phyloP scores from a whole-genome alignment of 2,888 invertebrate species.

The Candidula unifasciata region DNA sequence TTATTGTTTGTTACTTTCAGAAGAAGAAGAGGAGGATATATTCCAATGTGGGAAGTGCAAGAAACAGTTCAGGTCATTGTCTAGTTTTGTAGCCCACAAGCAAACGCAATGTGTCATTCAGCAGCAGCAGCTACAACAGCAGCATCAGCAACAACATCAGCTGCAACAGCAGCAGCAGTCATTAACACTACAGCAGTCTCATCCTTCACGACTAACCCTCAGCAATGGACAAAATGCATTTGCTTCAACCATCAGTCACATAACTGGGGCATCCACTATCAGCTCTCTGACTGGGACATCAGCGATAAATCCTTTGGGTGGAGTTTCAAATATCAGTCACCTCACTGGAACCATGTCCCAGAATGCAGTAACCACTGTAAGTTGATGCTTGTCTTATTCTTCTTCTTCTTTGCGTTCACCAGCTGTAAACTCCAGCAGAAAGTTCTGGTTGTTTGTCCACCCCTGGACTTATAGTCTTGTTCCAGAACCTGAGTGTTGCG shows the following conservation, averaged over 20 bases:
- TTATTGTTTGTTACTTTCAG: conserved; percentile 37
- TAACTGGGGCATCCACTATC: neutral
- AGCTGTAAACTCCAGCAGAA: too few species aligned
- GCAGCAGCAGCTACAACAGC: conserved; percentile 40
- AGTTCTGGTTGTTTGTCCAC: too few species aligned
- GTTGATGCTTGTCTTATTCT: neutral
- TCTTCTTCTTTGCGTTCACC: neutral
- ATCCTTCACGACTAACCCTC: conserved; percentile 45
- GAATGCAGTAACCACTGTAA: conserved; percentile 35
- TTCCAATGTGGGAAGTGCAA: conserved; percentile 86
- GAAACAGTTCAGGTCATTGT: conserved; percentile 82
- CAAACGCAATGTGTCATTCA: conserved; percentile 66
- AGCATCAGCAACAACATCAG: conserved; percentile 27
- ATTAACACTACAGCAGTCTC: conserved; percentile 49
- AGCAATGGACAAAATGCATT: conserved; percentile 27
- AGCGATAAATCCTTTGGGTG: too few species aligned
- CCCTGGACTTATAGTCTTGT: too few species aligned
- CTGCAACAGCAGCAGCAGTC: conserved; percentile 42
- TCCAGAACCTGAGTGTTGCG: too few species aligned
- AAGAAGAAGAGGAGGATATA: conserved; percentile 83
- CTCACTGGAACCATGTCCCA: conserved; percentile 33
- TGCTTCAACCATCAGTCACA: conserved; percentile 34
- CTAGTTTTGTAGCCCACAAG: conserved; percentile 83
- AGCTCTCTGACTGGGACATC: too few species aligned
- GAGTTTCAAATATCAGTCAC: too few species aligned